phyloP scores from a whole-genome alignment of 2,888 invertebrate genomes.

The Coenonympha arcania region DNA sequence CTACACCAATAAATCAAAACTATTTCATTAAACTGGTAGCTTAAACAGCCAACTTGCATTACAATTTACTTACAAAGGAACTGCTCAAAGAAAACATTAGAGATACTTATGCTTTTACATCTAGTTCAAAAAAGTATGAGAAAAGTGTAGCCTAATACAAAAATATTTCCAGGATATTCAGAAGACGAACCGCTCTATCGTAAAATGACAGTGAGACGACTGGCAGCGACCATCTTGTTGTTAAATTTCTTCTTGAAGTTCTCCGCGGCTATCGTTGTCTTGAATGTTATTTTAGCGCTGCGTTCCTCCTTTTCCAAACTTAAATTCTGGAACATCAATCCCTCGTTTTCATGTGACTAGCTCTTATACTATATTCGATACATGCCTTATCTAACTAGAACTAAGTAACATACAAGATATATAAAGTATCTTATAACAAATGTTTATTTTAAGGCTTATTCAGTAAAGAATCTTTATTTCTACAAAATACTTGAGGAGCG shows the following conservation, averaged over 20 bases:
- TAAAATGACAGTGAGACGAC: slow-evolving; percentile 51
- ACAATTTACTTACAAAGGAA: no score
- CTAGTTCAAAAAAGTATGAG: neutral
- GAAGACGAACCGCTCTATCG: slow-evolving; percentile 9
- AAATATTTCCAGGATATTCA: neutral
- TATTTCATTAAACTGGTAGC: no score
- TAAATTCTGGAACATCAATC: slow-evolving; percentile 62
- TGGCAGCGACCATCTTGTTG: slow-evolving; percentile 69
- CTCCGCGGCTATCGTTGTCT: slow-evolving; percentile 51
- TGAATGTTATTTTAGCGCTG: slow-evolving; percentile 60
- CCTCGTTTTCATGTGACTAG: slow-evolving; percentile 27
- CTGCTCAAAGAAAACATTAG: neutral
- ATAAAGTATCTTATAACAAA: slow-evolving; percentile 9
- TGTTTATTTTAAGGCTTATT: neutral
- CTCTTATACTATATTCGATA: slow-evolving; percentile 22
- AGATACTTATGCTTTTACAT: neutral
- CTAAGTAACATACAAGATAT: slow-evolving; percentile 10
- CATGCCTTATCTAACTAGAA: neutral
- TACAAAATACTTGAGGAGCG: no score
- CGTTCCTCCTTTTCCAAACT: slow-evolving; percentile 60
- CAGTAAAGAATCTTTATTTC: no score
- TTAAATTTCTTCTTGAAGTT: slow-evolving; percentile 64
- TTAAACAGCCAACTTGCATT: no score
- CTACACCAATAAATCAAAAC: no score
- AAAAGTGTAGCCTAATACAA: no score